These are phyloP conservation scores for Drepana arcuata DNA, from an alignment of 1,140 invertebrate genomes.

Conservation along the genomic window DNA sequence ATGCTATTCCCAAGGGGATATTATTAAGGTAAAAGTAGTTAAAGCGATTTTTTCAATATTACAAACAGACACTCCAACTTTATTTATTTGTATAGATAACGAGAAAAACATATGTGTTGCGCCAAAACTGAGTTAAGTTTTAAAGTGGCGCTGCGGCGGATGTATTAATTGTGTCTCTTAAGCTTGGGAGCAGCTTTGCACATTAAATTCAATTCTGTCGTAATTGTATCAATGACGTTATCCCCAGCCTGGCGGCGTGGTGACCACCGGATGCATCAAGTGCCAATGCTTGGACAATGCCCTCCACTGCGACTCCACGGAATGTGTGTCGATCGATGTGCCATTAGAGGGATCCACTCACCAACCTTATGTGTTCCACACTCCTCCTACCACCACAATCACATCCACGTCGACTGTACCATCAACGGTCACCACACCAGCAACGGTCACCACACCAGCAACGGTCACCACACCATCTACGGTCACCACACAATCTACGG, in stretches of 20 bases:
- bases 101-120: no score
- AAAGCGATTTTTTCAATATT: no score
- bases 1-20: conserved; percentile 75
- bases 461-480: conserved; percentile 2
- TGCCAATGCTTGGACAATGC: conserved; percentile 85
- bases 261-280: conserved; percentile 72
- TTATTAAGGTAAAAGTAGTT: conserved; percentile 78
- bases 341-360: conserved; percentile 16
- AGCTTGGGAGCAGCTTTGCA: no score
- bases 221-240: not conserved
- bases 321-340: conserved; percentile 41
- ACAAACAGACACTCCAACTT: no score
- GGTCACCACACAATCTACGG: not conserved
- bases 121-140: no score
- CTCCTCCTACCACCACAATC: conserved; percentile 2
- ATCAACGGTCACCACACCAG: conserved; percentile 7
- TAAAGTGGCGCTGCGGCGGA: no score
- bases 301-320: conserved; percentile 75
- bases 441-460: conserved; percentile 3
- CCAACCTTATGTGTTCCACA: conserved; percentile 16
- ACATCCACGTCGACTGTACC: not conserved
- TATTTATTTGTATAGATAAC: no score
- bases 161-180: no score
- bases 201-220: not conserved
- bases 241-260: conserved; percentile 73